Evolutionary conservation across 2,888 invertebrate genomes (phyloP).

Genomic region (Tachina grossa): DNA sequence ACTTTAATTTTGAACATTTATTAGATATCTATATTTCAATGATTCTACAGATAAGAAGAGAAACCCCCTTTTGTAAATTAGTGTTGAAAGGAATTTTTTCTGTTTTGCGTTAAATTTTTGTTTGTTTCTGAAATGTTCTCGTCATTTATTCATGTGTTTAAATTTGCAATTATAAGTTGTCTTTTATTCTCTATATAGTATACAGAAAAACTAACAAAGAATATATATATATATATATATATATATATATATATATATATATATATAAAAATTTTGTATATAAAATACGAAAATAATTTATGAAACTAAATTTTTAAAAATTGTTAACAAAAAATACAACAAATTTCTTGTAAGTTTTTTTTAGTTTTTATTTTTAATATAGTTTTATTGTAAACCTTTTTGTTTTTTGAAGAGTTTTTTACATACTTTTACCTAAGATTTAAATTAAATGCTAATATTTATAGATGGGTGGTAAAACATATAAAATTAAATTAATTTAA

Average conservation of each 20-base stretch:
- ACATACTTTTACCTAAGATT: slow-evolving; percentile 55
- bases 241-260: background rate
- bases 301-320: background rate
- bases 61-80: background rate
- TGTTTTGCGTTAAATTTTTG: background rate
- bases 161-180: background rate
- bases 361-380: slow-evolving; percentile 11
- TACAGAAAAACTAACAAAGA: background rate
- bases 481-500: slow-evolving; percentile 21
- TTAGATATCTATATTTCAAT: background rate
- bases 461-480: slow-evolving; percentile 9
- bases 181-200: background rate
- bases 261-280: background rate
- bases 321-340: background rate
- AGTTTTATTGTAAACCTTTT: slow-evolving; percentile 23
- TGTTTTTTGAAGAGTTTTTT: slow-evolving; percentile 15
- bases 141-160: background rate
- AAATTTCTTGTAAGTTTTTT: background rate
- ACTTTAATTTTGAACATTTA: background rate
- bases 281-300: background rate
- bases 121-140: background rate
- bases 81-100: background rate
- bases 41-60: background rate
- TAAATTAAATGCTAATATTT: slow-evolving; percentile 37
- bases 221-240: no score